Percentiles rank a stretch among this genome's conserved stretches.
These are phyloP conservation scores for Sternarchorhynchus goeldii DNA, from an alignment of 2,797 vertebrate species.

Conservation along the genomic window DNA sequence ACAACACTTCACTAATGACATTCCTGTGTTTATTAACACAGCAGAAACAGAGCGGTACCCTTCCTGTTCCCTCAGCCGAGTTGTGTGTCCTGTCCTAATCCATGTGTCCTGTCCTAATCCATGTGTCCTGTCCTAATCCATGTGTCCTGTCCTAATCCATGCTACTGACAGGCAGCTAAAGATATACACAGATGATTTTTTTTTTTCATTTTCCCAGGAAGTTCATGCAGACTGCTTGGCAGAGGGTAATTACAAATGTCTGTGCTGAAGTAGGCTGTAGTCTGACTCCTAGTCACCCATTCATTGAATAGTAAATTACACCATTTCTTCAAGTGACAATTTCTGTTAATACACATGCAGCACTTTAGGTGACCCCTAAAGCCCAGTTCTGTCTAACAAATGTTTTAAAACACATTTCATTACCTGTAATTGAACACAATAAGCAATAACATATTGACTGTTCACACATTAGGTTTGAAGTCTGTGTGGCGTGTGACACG, in stretches of 20 bases:
- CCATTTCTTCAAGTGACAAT: no score
- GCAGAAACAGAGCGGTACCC: slow-evolving; percentile 6
- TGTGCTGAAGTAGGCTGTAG: no score
- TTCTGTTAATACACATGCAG: no score
- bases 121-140: not conserved
- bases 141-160: not conserved
- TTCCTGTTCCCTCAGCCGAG: slow-evolving; percentile 19
- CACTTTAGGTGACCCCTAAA: no score
- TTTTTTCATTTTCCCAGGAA: slow-evolving; percentile 24
- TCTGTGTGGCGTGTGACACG: not conserved
- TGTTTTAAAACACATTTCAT: no score
- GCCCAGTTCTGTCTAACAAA: no score
- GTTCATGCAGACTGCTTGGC: not conserved
- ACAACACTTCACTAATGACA: slow-evolving; percentile 55
- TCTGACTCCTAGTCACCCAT: not conserved
- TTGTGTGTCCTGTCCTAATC: not conserved
- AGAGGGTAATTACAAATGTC: not conserved
- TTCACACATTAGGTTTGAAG: not conserved
- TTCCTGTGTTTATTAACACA: slow-evolving; percentile 60
- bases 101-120: not conserved
- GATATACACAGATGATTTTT: not conserved
- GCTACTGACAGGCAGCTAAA: slow-evolving; percentile 19
- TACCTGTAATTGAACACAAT: no score
- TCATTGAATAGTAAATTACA: not conserved
- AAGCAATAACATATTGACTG: no score